phyloP scores from a whole-genome alignment of 2,888 invertebrate species.

The Bombylius major region DNA sequence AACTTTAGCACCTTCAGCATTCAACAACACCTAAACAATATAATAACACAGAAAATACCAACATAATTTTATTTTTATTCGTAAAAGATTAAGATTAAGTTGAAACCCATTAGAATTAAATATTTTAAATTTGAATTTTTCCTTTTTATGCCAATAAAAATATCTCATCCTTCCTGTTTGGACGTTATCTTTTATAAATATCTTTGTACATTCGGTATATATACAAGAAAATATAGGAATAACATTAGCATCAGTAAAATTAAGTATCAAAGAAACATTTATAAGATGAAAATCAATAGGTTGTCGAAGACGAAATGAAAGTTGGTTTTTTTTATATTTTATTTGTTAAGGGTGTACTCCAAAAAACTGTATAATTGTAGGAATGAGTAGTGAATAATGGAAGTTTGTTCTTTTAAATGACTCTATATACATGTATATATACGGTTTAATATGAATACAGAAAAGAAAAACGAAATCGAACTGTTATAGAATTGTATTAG shows the following conservation, averaged over 20 bases:
- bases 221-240: too few relatives aligned
- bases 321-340: not conserved
- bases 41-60: too few relatives aligned
- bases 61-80: too few relatives aligned
- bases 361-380: not conserved
- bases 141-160: not conserved
- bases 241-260: not conserved
- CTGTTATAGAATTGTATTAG: not conserved
- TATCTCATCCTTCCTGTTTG: not conserved
- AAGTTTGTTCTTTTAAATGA: constrained; percentile 13
- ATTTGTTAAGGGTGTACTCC: not conserved
- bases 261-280: not conserved
- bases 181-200: not conserved
- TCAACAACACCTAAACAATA: too few relatives aligned
- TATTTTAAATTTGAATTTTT: too few relatives aligned
- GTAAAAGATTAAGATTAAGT: too few relatives aligned
- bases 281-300: constrained; percentile 4
- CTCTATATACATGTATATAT: not conserved
- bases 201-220: not conserved
- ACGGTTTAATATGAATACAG: too few relatives aligned
- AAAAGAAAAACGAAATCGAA: constrained; percentile 1
- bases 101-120: too few relatives aligned
- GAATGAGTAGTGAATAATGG: constrained; percentile 5
- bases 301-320: not conserved
- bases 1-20: too few relatives aligned